Evolutionary conservation across 2,113 vertebrate genomes (phyloP).

Genomic region (Pipa parva): DNA sequence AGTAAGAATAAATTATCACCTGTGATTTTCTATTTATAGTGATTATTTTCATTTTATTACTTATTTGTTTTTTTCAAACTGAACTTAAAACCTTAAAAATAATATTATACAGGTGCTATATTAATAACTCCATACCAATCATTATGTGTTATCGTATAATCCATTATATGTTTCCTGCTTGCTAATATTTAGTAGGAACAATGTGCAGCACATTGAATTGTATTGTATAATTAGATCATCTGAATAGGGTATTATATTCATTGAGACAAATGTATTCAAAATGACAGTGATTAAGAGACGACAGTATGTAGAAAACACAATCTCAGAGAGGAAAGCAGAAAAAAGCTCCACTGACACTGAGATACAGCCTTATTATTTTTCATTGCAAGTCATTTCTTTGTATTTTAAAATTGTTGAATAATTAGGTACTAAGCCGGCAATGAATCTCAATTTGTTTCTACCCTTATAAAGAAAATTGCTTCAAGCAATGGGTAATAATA

Average conservation of each 20-base stretch:
- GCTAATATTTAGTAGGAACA: not conserved
- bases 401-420: not conserved
- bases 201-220: not conserved
- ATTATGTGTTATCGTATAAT: not conserved
- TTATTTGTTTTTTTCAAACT: conserved; percentile 3
- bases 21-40: conserved; percentile 13
- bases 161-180: not conserved
- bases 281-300: not conserved
- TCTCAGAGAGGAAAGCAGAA: not conserved
- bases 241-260: not conserved
- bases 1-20: not conserved
- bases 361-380: not conserved
- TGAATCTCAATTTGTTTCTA: not conserved
- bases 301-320: not conserved
- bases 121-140: not conserved
- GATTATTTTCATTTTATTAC: conserved; percentile 1
- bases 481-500: not conserved
- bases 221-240: not conserved
- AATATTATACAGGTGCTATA: not conserved
- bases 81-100: conserved; percentile 2
- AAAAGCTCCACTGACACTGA: not conserved
- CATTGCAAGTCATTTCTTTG: not conserved
- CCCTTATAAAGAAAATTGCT: not conserved
- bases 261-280: not conserved
- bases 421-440: not conserved